Evolutionary conservation across 2,888 invertebrate genomes (phyloP), one percentile per base, ranked within the genome.

Genomic region (Synergus itoensis): DNA sequence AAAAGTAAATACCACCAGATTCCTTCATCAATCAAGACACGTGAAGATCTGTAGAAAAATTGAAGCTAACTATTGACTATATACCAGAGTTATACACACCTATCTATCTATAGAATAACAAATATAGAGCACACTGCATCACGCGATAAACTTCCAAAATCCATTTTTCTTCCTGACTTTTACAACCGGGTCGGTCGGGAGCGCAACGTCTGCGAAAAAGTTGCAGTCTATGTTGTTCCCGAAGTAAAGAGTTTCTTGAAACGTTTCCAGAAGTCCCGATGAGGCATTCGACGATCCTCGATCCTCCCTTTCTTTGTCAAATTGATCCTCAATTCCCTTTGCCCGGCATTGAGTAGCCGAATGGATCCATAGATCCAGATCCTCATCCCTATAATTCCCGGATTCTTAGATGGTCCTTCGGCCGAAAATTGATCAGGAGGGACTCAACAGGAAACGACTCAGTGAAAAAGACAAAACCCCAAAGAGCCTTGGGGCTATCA

Each of bases 131-230:
- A 21, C 4, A 21, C 60, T 60, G 60, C 60, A 60, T 21, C 12
- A 18, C 18, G 60, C 21, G 11, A 60, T 60, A 60, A 60, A 60
- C 21, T 60, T 60, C 21, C 11, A 60, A 60, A 60, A 60, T 60
- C 21, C 60, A 60, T 60, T 60, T 60, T 60, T 60, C 60, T 60
- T 21, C 60, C 60, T 21, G 60, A 60, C 60, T 60, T 60, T 60
- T 21, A 21, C 60, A 60, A 60, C 60, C 60, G 60, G 60, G 12
- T 60, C 60, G 21, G 60, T 21, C 4, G 28, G 53, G 53, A n/a
- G 53, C 53, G 60, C 60, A 60, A 60, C 60, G 60, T 60, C 60
- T 60, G 60, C 60, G 60, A 60, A 60, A 60, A 60, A 60, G 60
- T 60, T 60, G 12, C 60, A 60, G 60, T 7, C 21, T 9, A n/a